These are phyloP conservation scores for Barnardius zonarius DNA, from an alignment of 2,113 vertebrate species.

Conservation along the genomic window DNA sequence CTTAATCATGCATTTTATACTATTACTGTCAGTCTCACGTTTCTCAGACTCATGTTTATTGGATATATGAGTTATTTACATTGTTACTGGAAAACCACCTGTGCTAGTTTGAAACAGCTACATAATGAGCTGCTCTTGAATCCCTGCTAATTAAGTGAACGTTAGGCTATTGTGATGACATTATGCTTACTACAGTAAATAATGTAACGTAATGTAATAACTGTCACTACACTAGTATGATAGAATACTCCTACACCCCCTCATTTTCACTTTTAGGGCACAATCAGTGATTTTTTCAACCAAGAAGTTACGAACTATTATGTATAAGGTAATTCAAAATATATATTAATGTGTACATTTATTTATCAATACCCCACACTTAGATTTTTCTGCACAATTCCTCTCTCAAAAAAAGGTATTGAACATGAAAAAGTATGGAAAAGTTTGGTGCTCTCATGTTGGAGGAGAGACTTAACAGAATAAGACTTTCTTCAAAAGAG, in stretches of 20 bases:
- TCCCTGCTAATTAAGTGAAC: background rate
- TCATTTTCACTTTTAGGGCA: background rate
- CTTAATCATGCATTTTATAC: background rate
- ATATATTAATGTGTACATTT: background rate
- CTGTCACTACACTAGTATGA: background rate
- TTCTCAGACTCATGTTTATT: background rate
- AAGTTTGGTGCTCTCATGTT: background rate
- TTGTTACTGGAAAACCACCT: background rate
- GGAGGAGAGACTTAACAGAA: background rate
- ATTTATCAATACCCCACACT: background rate
- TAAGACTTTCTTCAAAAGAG: background rate
- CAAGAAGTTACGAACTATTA: background rate
- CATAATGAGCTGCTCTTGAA: background rate
- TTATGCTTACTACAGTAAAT: background rate
- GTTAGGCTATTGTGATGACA: background rate
- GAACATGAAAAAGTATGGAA: background rate
- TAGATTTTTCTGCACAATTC: background rate
- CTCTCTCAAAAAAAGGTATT: background rate
- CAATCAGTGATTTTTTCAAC: background rate
- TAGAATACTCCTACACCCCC: background rate
- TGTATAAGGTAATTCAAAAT: background rate
- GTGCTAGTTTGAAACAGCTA: background rate
- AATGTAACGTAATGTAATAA: background rate
- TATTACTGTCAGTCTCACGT: background rate
- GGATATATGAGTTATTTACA: background rate